phyloP scores from a whole-genome alignment of 2,888 invertebrate genomes.

The Crioceris asparagi region DNA sequence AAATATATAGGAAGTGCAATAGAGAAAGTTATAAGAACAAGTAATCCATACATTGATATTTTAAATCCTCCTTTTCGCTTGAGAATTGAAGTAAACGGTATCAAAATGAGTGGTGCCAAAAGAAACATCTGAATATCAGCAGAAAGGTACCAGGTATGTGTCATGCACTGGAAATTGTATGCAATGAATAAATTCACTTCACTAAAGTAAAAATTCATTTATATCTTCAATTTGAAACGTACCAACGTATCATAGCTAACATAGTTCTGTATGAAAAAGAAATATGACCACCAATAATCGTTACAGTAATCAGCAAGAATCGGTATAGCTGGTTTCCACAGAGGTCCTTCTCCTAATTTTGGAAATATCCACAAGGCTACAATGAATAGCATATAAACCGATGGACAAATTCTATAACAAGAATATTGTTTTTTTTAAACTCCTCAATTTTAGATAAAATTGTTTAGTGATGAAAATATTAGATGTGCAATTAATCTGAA shows the following conservation, averaged over 20 bases:
- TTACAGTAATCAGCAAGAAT: slow-evolving; percentile 23
- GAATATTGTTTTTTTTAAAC: no score
- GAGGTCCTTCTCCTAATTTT: slow-evolving; percentile 16
- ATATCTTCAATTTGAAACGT: slow-evolving; percentile 5
- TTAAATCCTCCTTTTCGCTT: slow-evolving; percentile 14
- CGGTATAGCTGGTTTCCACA: slow-evolving; percentile 17
- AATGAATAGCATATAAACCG: slow-evolving; percentile 17
- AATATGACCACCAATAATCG: slow-evolving; percentile 33
- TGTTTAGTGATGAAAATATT: no score
- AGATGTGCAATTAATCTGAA: no score
- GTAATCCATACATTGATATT: slow-evolving; percentile 14
- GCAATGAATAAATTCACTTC: neutral
- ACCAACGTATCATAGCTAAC: slow-evolving; percentile 20
- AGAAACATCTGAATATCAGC: slow-evolving; percentile 36
- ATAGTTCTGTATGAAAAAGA: slow-evolving; percentile 38
- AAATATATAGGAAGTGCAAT: slow-evolving; percentile 15
- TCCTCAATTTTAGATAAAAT: no score
- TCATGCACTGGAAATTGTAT: slow-evolving; percentile 27
- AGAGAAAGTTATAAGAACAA: slow-evolving; percentile 14
- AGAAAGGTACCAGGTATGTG: slow-evolving; percentile 34
- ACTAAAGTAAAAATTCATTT: no score
- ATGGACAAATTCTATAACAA: slow-evolving; percentile 20
- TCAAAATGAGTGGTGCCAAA: slow-evolving; percentile 29
- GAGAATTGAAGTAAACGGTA: slow-evolving; percentile 23
- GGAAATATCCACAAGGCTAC: slow-evolving; percentile 10